Evolutionary conservation across 1,140 invertebrate species (phyloP).

Genomic region (Piezodorus guildinii): DNA sequence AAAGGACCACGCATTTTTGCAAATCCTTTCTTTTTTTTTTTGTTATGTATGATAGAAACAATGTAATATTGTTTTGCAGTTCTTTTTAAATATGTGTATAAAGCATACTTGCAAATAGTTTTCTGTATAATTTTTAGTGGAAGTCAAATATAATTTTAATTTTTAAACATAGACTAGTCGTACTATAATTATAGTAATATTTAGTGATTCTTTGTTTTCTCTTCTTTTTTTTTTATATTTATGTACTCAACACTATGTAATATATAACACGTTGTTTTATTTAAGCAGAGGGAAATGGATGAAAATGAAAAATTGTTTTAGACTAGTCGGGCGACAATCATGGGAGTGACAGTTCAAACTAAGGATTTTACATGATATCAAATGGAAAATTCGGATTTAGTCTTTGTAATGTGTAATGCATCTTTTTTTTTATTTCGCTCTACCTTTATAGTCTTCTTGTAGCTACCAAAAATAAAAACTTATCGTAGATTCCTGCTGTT

Average conservation of each 20-base stretch:
- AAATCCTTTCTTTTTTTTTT: conserved; percentile 9
- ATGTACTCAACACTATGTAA: neutral
- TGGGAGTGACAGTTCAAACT: conserved; percentile 2
- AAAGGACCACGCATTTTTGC: neutral
- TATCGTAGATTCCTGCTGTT: conserved; percentile 1
- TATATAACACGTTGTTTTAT: neutral
- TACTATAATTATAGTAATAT: conserved; percentile 12
- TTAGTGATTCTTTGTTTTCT: conserved; percentile 3
- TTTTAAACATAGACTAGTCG: conserved; percentile 13
- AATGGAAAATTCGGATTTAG: neutral
- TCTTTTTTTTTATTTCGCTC: neutral
- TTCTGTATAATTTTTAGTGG: neutral
- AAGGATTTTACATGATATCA: neutral
- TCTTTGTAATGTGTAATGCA: neutral
- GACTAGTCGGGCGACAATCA: conserved; percentile 14
- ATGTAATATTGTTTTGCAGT: neutral
- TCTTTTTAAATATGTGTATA: conserved; percentile 15
- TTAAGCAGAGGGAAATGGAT: neutral
- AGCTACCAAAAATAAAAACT: neutral
- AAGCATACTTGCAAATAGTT: conserved; percentile 14
- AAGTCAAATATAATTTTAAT: conserved; percentile 12
- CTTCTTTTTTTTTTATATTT: neutral
- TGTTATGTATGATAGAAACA: neutral
- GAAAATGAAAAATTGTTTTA: conserved; percentile 6
- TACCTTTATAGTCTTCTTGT: too few relatives aligned